Base-by-base conservation (phyloP, 2,888 invertebrate species). In the Apocheima hispidaria region DNA sequence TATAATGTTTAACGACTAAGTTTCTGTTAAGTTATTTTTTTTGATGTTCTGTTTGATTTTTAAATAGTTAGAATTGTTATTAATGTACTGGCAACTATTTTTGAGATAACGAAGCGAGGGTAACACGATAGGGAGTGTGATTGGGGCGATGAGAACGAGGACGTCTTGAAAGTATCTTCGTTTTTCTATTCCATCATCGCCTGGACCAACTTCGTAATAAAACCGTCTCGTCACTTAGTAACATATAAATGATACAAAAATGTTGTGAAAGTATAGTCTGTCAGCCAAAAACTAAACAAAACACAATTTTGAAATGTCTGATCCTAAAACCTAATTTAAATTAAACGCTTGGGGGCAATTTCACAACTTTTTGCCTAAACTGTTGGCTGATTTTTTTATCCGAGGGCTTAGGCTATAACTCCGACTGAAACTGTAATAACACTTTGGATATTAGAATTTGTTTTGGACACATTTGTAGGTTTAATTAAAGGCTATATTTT, bases 391-490 rank as follows among this genome's bases (percentile, higher is more conserved):
- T 46, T 49, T 53, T 54, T 60, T 58, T n/a, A n/a, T 4, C 12
- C n/a, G 26, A 23, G 30, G 52, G 44, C 4, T 49, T 35, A 33
- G 38, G 48, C 21, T 30, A 35, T 49, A 36, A 55, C 50, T 60
- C 59, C 21, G 21, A 28, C 38, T 52, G 28, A 26, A 53, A 60
- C 60, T 54, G 44, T 55, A 55, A 44, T 60, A 60, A 44, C 43
- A 60, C 60, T 60, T 60, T 51, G 50, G 50, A 33, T 60, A 50
- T 60, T 60, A 50, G 20, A 60, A 55, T 60, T 55, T 50, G 50
- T 60, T 54, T 60, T 26, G 28, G 54, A 28, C 54, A 41, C 54
- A 55, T 44, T 38, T 51, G 55, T 43, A 10, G 33, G 23, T n/a
- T 60, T 51, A 55, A 60, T 51, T 55, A 55, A 55, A 60, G 23